phyloP scores from a whole-genome alignment of 2,113 vertebrate species.

The Nesogale talazaci region DNA sequence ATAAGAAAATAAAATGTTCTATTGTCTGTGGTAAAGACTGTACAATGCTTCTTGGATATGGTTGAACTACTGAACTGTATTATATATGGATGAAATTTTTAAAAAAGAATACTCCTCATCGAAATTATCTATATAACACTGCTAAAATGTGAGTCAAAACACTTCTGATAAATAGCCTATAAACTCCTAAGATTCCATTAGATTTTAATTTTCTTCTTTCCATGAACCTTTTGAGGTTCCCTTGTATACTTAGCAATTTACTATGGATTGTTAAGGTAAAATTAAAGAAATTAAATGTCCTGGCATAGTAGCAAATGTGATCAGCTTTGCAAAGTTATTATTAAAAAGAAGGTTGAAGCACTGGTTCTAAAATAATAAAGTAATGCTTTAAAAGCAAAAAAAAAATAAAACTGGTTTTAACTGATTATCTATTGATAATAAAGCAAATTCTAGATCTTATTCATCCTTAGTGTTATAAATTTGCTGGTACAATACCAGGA shows the following conservation, averaged over 20 bases:
- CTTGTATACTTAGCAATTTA: neutral
- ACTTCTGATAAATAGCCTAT: constrained; percentile 1
- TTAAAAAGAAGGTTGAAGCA: constrained; percentile 3
- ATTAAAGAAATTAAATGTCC: neutral
- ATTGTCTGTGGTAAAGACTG: no score
- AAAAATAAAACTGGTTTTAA: constrained; percentile 10
- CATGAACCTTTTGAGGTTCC: no score
- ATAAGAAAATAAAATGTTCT: no score
- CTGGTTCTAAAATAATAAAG: constrained; percentile 25
- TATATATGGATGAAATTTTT: neutral
- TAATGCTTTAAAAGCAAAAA: constrained; percentile 40
- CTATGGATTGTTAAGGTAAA: neutral
- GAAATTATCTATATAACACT: neutral
- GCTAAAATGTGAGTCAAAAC: constrained; percentile 9
- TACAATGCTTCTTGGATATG: no score
- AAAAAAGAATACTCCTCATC: neutral
- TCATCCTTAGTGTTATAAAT: constrained; percentile 27
- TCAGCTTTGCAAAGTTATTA: constrained; percentile 17
- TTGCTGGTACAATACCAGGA: constrained; percentile 15
- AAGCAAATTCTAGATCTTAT: constrained; percentile 19
- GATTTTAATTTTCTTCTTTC: no score
- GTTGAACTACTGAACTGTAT: no score
- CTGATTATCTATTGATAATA: neutral
- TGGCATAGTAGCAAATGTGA: neutral
- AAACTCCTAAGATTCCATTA: no score